Evolutionary conservation across 2,888 invertebrate genomes (phyloP).

Genomic region (Aquatica leii): DNA sequence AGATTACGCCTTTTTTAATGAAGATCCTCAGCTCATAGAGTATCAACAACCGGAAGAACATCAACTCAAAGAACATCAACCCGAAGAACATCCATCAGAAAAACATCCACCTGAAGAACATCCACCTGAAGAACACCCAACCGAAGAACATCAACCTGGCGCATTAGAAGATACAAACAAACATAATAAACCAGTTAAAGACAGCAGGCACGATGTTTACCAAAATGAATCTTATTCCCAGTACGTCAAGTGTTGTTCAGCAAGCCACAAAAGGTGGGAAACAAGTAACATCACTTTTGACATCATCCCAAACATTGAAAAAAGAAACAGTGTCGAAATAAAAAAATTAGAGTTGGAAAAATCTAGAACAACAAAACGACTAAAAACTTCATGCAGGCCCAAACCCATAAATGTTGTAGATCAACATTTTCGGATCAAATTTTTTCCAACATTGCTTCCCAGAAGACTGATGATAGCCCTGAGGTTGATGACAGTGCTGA

Average conservation of each 20-base stretch:
- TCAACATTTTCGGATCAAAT: not conserved
- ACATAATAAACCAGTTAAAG: not conserved
- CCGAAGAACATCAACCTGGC: not conserved
- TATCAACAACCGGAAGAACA: not conserved
- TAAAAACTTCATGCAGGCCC: not conserved
- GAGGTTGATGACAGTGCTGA: too few species aligned
- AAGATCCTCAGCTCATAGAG: not conserved
- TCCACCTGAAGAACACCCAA: not conserved
- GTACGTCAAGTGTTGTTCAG: not conserved
- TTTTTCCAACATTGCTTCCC: not conserved
- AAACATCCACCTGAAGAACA: not conserved
- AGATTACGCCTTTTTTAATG: not conserved
- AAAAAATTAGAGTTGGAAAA: not conserved
- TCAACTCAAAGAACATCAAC: not conserved
- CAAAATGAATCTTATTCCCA: not conserved
- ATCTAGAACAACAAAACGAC: conserved; percentile 4
- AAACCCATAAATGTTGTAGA: not conserved
- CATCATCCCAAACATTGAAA: not conserved
- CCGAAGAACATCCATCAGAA: not conserved
- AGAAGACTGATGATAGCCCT: not conserved
- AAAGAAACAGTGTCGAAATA: not conserved
- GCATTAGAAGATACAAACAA: not conserved
- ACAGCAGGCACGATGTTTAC: not conserved
- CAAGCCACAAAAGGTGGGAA: not conserved
- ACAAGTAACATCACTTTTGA: not conserved